Base-by-base conservation (phyloP, 1,140 invertebrate species). In the Zaprionus gabonicus region DNA sequence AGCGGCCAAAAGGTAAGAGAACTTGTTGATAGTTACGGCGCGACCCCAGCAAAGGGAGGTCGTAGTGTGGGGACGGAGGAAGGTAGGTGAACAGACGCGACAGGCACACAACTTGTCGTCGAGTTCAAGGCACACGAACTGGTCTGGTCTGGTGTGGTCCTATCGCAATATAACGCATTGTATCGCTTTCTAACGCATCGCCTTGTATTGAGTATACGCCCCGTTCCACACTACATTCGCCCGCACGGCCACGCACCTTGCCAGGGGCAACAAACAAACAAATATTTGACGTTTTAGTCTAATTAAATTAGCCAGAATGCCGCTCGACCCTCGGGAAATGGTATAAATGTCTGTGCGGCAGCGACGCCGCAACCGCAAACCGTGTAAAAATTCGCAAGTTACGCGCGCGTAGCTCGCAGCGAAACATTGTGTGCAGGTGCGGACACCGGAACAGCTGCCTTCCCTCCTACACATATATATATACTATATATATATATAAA, bases 241-340 rank as follows among this genome's bases (percentile, higher is more conserved):
- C 51, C 25, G 57, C 62, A 71, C 55, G 46, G 59, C 53, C 64
- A 44, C 46, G 53, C 34, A 46, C 41, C 41, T 17, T 38, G n/a
- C 15, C 41, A n/a, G 7, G n/a, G 41, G 41, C 53, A 38, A 53
- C 64, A 67, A 64, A 75, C 67, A 75, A 59, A 91, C 90, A 91
- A 91, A 91, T 91, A 91, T 91, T 91, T 91, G 82, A 76, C 77
- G 85, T 91, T 91, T 91, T 91, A 91, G 90, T 82, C 85, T 91
- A 91, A 91, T 91, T 91, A 91, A 91, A 91, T 91, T 91, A 91
- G 90, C 78, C 57, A 55, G 66, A 77, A 70, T 62, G 73, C 58
- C 53, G 80, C 58, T 59, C 59, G 69, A 62, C 81, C 81, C 81
- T 84, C 76, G 85, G 85, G 76, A 90, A 85, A 82, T 65, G 85